Conservation (phyloP, 2,113 vertebrate genomes). For the Tetrao urogallus region DNA sequence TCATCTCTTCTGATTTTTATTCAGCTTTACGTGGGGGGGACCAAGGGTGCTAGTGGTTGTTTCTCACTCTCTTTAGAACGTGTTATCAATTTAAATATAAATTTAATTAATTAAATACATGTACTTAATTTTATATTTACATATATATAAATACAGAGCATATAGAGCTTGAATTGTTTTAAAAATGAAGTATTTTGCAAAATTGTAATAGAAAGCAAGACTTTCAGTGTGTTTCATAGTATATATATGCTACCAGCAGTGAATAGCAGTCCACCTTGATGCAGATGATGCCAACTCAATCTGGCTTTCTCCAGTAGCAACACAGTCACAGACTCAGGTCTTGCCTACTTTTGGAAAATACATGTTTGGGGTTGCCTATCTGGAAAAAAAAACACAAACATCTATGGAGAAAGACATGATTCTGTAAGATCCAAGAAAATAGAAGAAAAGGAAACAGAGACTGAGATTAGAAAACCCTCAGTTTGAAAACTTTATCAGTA, state of each 20-base stretch:
- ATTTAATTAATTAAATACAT: not conserved
- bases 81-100: not conserved
- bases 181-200: not conserved
- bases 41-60: not conserved
- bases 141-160: not conserved
- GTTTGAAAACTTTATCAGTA: not conserved
- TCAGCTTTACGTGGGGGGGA: not conserved
- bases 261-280: accelerated
- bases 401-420: not conserved
- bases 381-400: not conserved
- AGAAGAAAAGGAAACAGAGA: not conserved
- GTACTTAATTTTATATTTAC: not conserved
- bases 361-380: not conserved
- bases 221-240: not conserved
- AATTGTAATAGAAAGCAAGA: not conserved
- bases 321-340: not conserved
- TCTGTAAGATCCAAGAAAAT: not conserved
- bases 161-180: not conserved
- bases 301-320: not conserved
- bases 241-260: not conserved
- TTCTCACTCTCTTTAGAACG: not conserved
- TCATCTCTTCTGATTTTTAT: not conserved
- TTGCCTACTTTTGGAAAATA: not conserved
- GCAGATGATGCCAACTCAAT: not conserved
- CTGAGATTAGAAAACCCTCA: not conserved